phyloP scores from a whole-genome alignment of 2,888 invertebrate genomes.

The Apotomis turbidana region DNA sequence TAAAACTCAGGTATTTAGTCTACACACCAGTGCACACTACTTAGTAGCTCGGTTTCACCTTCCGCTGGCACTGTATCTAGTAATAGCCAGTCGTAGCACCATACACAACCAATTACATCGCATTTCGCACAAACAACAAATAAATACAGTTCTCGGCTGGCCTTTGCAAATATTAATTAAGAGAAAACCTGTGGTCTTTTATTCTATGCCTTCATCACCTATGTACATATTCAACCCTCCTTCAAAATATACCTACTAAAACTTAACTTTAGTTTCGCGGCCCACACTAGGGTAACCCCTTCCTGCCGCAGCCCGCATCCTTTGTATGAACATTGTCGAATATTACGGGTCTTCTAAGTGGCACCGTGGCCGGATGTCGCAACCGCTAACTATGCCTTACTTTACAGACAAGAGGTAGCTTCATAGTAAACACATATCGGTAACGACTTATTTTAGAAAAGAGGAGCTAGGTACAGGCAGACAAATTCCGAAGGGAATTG shows the following conservation, averaged over 20 bases:
- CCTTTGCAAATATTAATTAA: too few species aligned
- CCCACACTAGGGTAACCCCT: conserved; percentile 39
- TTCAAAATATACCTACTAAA: neutral
- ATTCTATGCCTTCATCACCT: too few species aligned
- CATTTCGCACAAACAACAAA: too few species aligned
- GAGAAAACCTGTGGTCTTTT: too few species aligned
- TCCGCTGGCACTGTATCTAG: too few species aligned
- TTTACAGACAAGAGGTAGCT: neutral
- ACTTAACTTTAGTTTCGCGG: conserved; percentile 13
- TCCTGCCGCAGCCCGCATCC: conserved; percentile 60
- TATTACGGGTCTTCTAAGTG: conserved; percentile 49
- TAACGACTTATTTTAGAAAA: neutral
- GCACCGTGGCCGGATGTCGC: conserved; percentile 58
- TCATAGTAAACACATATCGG: neutral
- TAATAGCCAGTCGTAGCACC: too few species aligned
- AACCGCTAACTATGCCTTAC: conserved; percentile 48
- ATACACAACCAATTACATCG: too few species aligned
- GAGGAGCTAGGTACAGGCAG: neutral
- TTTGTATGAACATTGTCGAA: conserved; percentile 56
- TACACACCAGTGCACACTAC: too few species aligned
- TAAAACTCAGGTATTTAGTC: too few species aligned
- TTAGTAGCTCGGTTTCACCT: too few species aligned
- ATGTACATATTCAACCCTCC: too few species aligned
- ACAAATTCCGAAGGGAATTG: conserved; percentile 19
- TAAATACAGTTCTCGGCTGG: too few species aligned